Percentiles rank a stretch among this genome's conserved stretches.
Evolutionary conservation across 2,888 invertebrate genomes (phyloP).

Genomic region (Xylota segnis): DNA sequence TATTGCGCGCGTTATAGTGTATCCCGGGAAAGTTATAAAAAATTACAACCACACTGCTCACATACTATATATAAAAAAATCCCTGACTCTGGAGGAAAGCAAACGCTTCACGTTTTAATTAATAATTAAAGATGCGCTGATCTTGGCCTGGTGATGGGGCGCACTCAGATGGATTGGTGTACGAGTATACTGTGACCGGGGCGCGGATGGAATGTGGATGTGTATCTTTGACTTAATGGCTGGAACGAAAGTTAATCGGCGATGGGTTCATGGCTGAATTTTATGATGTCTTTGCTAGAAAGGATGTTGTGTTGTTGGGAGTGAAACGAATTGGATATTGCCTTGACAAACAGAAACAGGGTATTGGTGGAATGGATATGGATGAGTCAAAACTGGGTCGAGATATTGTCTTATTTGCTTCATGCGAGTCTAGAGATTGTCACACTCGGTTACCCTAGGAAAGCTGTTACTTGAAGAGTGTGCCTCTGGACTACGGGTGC

Average conservation of each 20-base stretch:
- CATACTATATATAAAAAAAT: background rate
- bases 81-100: background rate
- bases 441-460: too few relatives aligned
- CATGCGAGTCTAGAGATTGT: too few relatives aligned
- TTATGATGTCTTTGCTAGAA: slow-evolving; percentile 25
- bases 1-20: slow-evolving; percentile 56
- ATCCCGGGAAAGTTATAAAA: slow-evolving; percentile 57
- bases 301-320: background rate
- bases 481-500: too few relatives aligned
- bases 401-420: too few relatives aligned
- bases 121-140: slow-evolving; percentile 56
- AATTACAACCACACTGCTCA: slow-evolving; percentile 28
- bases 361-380: too few relatives aligned
- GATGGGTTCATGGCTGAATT: slow-evolving; percentile 49
- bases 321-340: background rate
- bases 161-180: slow-evolving; percentile 39
- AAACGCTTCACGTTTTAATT: slow-evolving; percentile 57
- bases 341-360: too few relatives aligned
- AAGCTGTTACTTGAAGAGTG: too few relatives aligned
- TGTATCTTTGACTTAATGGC: slow-evolving; percentile 25
- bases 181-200: slow-evolving; percentile 31
- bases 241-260: slow-evolving; percentile 23
- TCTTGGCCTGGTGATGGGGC: slow-evolving; percentile 30
- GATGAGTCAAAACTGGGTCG: too few relatives aligned
- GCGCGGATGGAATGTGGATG: slow-evolving; percentile 34